phyloP scores from a whole-genome alignment of 1,140 invertebrate genomes.

The Drepana arcuata region DNA sequence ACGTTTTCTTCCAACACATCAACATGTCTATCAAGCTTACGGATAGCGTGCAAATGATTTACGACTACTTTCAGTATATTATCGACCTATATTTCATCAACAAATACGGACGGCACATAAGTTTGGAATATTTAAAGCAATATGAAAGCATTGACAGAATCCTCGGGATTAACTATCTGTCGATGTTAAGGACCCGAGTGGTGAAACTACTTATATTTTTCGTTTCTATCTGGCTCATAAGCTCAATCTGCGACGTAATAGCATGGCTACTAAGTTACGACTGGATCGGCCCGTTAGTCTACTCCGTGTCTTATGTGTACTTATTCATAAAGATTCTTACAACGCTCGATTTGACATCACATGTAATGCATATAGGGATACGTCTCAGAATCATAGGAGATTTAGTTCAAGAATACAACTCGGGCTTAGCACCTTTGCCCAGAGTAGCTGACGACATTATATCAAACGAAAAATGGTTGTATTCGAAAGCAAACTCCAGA shows the following conservation, averaged over 20 bases:
- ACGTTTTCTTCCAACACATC: too few relatives aligned
- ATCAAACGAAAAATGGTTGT: constrained; percentile 21
- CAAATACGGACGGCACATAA: constrained; percentile 27
- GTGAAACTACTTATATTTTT: constrained; percentile 20
- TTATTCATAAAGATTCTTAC: constrained; percentile 37
- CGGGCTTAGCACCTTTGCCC: not conserved
- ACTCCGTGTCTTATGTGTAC: constrained; percentile 25
- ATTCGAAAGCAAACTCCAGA: constrained; percentile 2
- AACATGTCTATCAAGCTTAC: constrained; percentile 32
- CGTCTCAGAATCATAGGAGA: constrained; percentile 24
- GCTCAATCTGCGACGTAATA: constrained; percentile 19
- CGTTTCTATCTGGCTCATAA: constrained; percentile 18
- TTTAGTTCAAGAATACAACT: constrained; percentile 14
- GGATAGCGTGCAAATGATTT: constrained; percentile 34
- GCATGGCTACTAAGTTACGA: constrained; percentile 26
- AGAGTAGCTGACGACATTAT: constrained; percentile 8
- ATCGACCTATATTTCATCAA: constrained; percentile 37
- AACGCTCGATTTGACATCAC: constrained; percentile 29
- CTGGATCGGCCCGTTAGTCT: constrained; percentile 16
- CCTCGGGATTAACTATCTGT: constrained; percentile 13
- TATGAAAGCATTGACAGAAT: constrained; percentile 25
- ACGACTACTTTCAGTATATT: constrained; percentile 36
- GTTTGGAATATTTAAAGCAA: constrained; percentile 24
- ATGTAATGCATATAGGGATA: constrained; percentile 28
- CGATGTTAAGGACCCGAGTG: constrained; percentile 18